Base-by-base conservation (phyloP, 2,113 vertebrate species). In the Aplodontia rufa region DNA sequence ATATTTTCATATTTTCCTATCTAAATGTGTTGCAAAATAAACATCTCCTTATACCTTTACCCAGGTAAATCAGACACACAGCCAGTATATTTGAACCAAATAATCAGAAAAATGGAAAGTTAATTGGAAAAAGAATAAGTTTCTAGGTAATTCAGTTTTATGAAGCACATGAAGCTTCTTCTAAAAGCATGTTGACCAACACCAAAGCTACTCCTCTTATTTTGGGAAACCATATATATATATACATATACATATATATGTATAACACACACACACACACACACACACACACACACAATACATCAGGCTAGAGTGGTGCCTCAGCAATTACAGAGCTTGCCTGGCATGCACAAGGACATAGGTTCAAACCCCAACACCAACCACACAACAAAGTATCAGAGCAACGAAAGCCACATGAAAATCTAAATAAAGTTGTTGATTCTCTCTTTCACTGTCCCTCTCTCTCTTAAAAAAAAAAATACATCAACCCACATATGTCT, bases 381-480 rank as follows among this genome's bases (percentile, higher is more conserved):
- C n/a, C n/a, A n/a, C n/a, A n/a, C n/a, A n/a, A n/a, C n/a, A n/a
- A n/a, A n/a, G n/a, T n/a, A n/a, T n/a, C n/a, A n/a, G n/a, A n/a
- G n/a, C n/a, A n/a, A n/a, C n/a, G n/a, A n/a, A n/a, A n/a, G n/a
- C n/a, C n/a, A n/a, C n/a, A n/a, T n/a, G n/a, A n/a, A n/a, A n/a
- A n/a, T n/a, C n/a, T n/a, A n/a, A n/a, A n/a, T n/a, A n/a, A n/a
- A n/a, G n/a, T n/a, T n/a, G n/a, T n/a, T n/a, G n/a, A n/a, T n/a
- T n/a, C n/a, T n/a, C n/a, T n/a, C n/a, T n/a, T n/a, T n/a, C n/a
- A n/a, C n/a, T n/a, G n/a, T n/a, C n/a, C n/a, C n/a, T n/a, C n/a
- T n/a, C n/a, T n/a, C n/a, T n/a, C n/a, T 87, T 83, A 7, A 75
- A 47, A 95, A 85, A 78, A 96, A 80, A 80, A 80, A 64, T 64